Conservation (phyloP, 1,140 invertebrate genomes). For the Babylonia areolata region DNA sequence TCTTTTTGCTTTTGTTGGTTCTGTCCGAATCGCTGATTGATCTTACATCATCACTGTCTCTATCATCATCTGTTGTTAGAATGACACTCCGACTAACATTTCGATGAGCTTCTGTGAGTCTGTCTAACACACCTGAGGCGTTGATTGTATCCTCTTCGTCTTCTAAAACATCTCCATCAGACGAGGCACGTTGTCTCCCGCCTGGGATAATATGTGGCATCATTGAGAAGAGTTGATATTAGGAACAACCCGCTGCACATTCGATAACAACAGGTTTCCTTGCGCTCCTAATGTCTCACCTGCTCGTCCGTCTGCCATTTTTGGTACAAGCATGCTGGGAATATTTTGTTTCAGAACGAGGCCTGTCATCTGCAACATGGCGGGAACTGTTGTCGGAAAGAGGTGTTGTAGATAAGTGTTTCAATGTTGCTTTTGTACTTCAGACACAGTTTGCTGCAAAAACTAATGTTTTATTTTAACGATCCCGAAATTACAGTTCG, state of each 20-base stretch:
- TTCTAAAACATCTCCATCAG: conserved; percentile 66
- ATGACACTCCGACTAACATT: conserved; percentile 59
- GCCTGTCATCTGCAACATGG: conserved; percentile 17
- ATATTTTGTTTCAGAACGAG: conserved; percentile 50
- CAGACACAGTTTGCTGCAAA: no score
- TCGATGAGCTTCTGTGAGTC: conserved; percentile 48
- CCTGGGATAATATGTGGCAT: conserved; percentile 61
- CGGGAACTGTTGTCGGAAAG: conserved; percentile 9
- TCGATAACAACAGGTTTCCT: conserved; percentile 44
- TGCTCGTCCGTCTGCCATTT: conserved; percentile 50
- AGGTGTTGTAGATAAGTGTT: no score
- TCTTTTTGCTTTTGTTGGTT: conserved; percentile 35
- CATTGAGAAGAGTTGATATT: conserved; percentile 44
- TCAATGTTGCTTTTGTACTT: no score
- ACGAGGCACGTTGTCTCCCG: conserved; percentile 64
- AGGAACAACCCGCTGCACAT: conserved; percentile 31
- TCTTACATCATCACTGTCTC: conserved; percentile 28
- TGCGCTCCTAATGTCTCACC: conserved; percentile 22
- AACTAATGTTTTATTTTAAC: no score
- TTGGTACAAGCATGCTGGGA: conserved; percentile 48
- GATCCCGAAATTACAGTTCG: no score
- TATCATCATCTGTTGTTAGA: conserved; percentile 40
- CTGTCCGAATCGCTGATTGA: conserved; percentile 29
- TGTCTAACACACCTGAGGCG: conserved; percentile 29
- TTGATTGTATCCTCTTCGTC: conserved; percentile 50